phyloP scores from a whole-genome alignment of 2,888 invertebrate species.

The Perizoma affinitatum region DNA sequence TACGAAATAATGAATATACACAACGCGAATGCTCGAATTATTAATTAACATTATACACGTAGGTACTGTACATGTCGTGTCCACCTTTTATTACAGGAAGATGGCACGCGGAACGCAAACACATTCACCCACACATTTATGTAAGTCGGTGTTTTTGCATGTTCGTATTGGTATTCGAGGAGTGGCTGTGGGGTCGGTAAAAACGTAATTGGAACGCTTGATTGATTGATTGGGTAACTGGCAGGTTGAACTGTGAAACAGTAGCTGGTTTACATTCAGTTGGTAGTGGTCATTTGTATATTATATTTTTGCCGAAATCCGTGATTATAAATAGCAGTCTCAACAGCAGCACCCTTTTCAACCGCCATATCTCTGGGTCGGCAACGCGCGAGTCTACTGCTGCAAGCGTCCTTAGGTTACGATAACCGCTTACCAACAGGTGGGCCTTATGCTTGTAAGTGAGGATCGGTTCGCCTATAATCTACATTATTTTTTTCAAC shows the following conservation, averaged over 20 bases:
- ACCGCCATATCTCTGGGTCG: no score
- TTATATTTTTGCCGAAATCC: neutral
- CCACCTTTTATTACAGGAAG: conserved; percentile 23
- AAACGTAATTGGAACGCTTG: conserved; percentile 23
- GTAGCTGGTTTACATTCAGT: neutral
- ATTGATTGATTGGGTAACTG: conserved; percentile 28
- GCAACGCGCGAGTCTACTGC: no score
- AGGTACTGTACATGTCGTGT: conserved; percentile 2
- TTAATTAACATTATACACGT: no score
- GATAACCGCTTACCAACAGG: no score
- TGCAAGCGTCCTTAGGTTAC: no score
- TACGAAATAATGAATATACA: no score
- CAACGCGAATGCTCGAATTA: no score
- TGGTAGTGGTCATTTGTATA: neutral
- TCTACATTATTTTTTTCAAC: no score
- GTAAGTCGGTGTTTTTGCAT: conserved; percentile 22
- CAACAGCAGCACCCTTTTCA: no score
- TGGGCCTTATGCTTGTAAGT: no score
- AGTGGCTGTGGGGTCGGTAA: conserved; percentile 14
- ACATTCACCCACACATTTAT: conserved; percentile 11
- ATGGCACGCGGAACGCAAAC: conserved; percentile 22
- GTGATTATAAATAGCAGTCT: neutral
- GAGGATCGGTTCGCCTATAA: no score
- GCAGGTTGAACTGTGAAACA: conserved; percentile 4
- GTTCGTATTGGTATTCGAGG: conserved; percentile 20